These are phyloP conservation scores for Eubasilissa splendida DNA, from an alignment of 2,888 invertebrate genomes.

Conservation along the genomic window DNA sequence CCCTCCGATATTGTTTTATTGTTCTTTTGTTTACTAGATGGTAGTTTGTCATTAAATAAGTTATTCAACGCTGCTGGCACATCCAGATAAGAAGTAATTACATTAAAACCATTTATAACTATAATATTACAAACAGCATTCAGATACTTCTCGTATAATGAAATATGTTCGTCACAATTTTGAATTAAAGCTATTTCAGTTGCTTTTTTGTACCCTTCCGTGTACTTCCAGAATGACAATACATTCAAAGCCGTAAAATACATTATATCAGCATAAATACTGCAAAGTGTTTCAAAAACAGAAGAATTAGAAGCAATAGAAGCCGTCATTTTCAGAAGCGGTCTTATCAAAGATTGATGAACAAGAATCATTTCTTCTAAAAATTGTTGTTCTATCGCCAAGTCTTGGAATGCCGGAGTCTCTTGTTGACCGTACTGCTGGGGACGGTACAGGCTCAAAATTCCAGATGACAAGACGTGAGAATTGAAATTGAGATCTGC, in stretches of 20 bases:
- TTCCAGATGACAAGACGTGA: slow-evolving; percentile 70
- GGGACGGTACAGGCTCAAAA: slow-evolving; percentile 69
- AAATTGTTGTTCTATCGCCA: slow-evolving; percentile 79
- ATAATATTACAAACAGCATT: slow-evolving; percentile 82
- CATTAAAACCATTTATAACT: slow-evolving; percentile 79
- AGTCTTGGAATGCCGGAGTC: slow-evolving; percentile 70
- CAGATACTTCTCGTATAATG: slow-evolving; percentile 81
- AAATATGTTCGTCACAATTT: slow-evolving; percentile 80
- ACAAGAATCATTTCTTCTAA: slow-evolving; percentile 79
- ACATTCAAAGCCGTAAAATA: slow-evolving; percentile 80
- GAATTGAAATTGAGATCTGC: slow-evolving; percentile 61
- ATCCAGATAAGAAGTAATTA: slow-evolving; percentile 77
- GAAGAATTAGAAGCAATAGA: slow-evolving; percentile 71
- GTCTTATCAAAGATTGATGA: slow-evolving; percentile 76
- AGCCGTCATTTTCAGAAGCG: slow-evolving; percentile 77
- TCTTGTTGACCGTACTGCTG: slow-evolving; percentile 65
- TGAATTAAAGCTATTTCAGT: slow-evolving; percentile 80
- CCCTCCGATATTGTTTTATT: slow-evolving; percentile 74
- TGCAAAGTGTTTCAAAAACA: slow-evolving; percentile 78
- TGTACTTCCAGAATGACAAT: slow-evolving; percentile 79
- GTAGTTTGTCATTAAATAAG: slow-evolving; percentile 74
- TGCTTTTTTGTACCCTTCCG: slow-evolving; percentile 77
- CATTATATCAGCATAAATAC: slow-evolving; percentile 79
- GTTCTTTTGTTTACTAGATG: slow-evolving; percentile 72
- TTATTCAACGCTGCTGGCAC: slow-evolving; percentile 73